Percentiles rank a stretch among this genome's conserved stretches.
phyloP scores from a whole-genome alignment of 2,797 vertebrate species.

The Garrulus glandarius region DNA sequence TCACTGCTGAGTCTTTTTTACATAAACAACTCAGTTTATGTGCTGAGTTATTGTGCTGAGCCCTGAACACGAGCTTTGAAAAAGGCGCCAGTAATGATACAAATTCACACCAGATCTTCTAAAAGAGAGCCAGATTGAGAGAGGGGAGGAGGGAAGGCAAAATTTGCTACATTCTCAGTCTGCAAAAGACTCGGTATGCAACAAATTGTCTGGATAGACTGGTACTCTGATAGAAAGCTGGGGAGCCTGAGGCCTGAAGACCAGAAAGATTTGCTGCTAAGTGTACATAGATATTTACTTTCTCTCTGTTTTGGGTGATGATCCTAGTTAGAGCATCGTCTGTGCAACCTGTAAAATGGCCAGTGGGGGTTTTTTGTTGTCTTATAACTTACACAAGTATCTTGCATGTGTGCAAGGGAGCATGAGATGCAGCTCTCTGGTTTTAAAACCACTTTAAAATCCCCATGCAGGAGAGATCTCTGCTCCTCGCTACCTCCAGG shows the following conservation, averaged over 20 bases:
- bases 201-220: background rate
- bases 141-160: background rate
- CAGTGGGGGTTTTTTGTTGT: background rate
- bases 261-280: background rate
- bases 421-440: background rate
- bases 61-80: rapidly evolving
- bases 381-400: background rate
- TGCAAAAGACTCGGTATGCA: background rate
- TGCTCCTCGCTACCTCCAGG: background rate
- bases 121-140: background rate
- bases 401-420: background rate
- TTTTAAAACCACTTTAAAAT: background rate
- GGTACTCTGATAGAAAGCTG: background rate
- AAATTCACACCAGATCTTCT: background rate
- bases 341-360: background rate
- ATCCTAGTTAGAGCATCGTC: background rate
- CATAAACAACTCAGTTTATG: background rate
- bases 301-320: background rate
- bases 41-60: background rate
- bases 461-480: background rate
- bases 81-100: background rate
- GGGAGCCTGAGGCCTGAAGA: background rate
- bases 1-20: background rate
- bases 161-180: background rate
- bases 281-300: background rate